Percentiles rank a stretch among this genome's conserved stretches.
phyloP scores from a whole-genome alignment of 2,888 invertebrate genomes.

The Itoplectis maculator region DNA sequence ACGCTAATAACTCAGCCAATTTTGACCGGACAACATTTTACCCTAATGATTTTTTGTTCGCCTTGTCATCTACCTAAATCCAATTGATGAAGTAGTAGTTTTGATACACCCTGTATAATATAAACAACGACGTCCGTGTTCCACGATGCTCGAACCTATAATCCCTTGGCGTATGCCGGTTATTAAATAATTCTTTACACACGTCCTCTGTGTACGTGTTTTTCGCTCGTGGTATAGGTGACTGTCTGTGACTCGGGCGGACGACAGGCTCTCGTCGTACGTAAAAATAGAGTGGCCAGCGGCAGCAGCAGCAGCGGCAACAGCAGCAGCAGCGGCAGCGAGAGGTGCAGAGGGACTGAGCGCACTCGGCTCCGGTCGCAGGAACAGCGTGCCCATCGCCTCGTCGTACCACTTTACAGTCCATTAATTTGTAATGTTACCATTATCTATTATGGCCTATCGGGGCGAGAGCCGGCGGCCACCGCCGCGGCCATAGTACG shows the following conservation, averaged over 20 bases:
- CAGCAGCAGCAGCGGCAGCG: constrained; percentile 6
- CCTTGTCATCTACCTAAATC: no score
- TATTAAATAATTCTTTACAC: constrained; percentile 64
- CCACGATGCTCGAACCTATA: constrained; percentile 26
- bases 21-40: no score
- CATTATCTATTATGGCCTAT: constrained; percentile 72
- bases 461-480: constrained; percentile 60
- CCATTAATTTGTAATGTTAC: constrained; percentile 76
- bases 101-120: background rate
- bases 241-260: constrained; percentile 45
- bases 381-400: constrained; percentile 66
- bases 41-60: no score
- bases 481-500: constrained; percentile 46
- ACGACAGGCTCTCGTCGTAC: constrained; percentile 57
- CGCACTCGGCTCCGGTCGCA: constrained; percentile 43
- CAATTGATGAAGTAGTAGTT: no score
- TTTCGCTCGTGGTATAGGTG: constrained; percentile 44
- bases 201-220: constrained; percentile 35
- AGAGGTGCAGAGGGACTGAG: constrained; percentile 28
- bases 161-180: constrained; percentile 41
- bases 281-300: constrained; percentile 69
- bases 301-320: constrained; percentile 8
- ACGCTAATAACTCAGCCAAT: no score
- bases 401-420: constrained; percentile 73
- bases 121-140: background rate